A percentile compares a stretch with the other conserved stretches of the same genome.
Conservation (phyloP, 2,888 invertebrate genomes). For the Frankliniella intonsa region DNA sequence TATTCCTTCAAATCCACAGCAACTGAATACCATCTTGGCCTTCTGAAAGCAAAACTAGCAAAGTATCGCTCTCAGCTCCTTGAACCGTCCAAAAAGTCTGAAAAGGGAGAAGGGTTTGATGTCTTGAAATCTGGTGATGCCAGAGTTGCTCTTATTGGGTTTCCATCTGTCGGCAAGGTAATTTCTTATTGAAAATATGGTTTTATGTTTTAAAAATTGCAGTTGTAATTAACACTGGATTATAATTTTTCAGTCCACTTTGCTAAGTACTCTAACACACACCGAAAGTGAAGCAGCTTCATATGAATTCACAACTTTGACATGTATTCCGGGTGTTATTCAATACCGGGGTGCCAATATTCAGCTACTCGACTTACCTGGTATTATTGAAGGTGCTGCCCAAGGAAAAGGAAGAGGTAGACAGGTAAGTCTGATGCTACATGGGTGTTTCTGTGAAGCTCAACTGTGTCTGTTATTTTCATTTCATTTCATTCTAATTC, state of each 20-base stretch:
- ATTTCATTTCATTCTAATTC: constrained; percentile 34
- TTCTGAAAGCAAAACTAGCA: constrained; percentile 93
- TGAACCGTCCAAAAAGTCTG: constrained; percentile 89
- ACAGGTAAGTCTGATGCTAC: constrained; percentile 52
- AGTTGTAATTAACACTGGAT: neutral
- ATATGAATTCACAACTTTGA: constrained; percentile 98
- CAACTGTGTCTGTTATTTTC: constrained; percentile 19
- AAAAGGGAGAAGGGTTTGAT: constrained; percentile 97
- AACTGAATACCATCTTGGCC: constrained; percentile 97
- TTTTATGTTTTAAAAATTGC: constrained; percentile 35
- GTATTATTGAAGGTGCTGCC: constrained; percentile 98
- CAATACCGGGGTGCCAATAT: constrained; percentile 98
- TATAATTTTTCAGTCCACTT: constrained; percentile 66
- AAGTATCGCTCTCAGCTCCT: constrained; percentile 91
- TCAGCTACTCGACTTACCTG: constrained; percentile 95
- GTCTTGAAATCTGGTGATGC: constrained; percentile 99
- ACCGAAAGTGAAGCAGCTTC: constrained; percentile 96
- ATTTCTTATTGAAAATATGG: constrained; percentile 38
- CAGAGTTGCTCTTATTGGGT: constrained; percentile 93
- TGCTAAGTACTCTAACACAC: constrained; percentile 89
- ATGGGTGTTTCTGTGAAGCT: neutral
- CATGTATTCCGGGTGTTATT: constrained; percentile 98
- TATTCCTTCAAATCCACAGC: constrained; percentile 55
- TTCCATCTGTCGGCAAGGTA: constrained; percentile 96
- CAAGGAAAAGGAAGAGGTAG: constrained; percentile 88